Evolutionary conservation across 2,113 vertebrate species (phyloP).

Genomic region (Rana temporaria): DNA sequence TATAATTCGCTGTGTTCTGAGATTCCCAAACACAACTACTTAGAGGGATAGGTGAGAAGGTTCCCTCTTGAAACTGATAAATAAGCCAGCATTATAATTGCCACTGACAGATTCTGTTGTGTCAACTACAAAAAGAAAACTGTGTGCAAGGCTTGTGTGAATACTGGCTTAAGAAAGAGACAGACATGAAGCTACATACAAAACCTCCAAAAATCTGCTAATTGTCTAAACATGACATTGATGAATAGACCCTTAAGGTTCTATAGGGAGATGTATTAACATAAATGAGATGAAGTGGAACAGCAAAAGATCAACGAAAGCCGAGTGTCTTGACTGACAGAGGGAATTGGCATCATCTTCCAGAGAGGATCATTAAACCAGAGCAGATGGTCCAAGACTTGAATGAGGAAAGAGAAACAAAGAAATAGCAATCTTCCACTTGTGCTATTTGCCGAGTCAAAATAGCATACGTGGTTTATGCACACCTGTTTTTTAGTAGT

Average conservation of each 20-base stretch:
- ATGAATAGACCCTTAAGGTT: not conserved
- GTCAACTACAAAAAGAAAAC: not conserved
- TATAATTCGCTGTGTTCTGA: no score
- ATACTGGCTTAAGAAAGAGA: not conserved
- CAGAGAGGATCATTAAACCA: not conserved
- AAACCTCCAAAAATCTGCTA: not conserved
- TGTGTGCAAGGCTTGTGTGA: not conserved
- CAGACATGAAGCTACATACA: not conserved
- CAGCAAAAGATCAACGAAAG: not conserved
- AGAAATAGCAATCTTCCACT: not conserved
- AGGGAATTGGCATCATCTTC: conserved; percentile 5
- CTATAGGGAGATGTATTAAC: not conserved
- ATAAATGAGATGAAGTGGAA: not conserved
- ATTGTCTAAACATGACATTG: not conserved
- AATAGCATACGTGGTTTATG: not conserved
- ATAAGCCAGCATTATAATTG: not conserved
- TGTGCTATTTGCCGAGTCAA: not conserved
- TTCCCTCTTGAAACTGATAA: not conserved
- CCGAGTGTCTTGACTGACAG: not conserved
- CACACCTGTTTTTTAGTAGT: no score
- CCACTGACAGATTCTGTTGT: not conserved
- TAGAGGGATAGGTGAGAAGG: not conserved
- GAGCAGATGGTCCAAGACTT: conserved; percentile 12
- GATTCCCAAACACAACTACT: no score
- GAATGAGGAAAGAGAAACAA: not conserved